Base-by-base conservation (phyloP, 2,113 vertebrate genomes). In the Prionailurus viverrinus region DNA sequence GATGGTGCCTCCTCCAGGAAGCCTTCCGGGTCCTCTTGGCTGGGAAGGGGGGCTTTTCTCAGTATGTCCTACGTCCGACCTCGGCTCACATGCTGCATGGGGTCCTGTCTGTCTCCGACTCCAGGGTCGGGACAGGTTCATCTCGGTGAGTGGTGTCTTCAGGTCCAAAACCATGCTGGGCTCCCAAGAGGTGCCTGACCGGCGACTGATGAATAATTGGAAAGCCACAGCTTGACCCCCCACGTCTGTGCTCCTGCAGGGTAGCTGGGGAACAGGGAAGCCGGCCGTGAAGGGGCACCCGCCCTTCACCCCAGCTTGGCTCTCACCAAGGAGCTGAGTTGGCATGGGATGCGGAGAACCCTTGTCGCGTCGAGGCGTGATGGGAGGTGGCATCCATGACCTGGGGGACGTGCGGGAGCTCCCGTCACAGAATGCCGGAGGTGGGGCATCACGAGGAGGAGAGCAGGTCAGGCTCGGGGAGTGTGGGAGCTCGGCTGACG, bases 401-500 rank as follows among this genome's bases (percentile, higher is more conserved):
- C 36, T 19, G 61, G 58, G 74, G 27, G 27, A 4, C 15, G 9
- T 19, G 19, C 8, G 58, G 82, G 27, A 4, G 6, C 41, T 21
- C 33, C 16, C 9, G 2, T 41, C 25, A 19, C 36, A 0, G 16
- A 39, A 39, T 36, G n/a, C 51, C 21, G 68, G 39, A 27, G 4
- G 2, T 41, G 73, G 23, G 27, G 16, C 39, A 18, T 15, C 18
- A 1, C 2, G 27, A 39, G 86, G 69, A 45, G 6, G 4, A 23
- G 58, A 65, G 58, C 58, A 18, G 31, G 73, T 27, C 88, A 7
- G 63, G 18, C 48, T 4, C 14, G 18, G 48, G 39, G 76, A 16
- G 7, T 10, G 25, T 31, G 0, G 13, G 61, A 29, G 27, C 27
- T 58, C 5, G 0, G 65, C 78, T 7, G 7, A 21, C 7, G 9